phyloP scores from a whole-genome alignment of 2,888 invertebrate species.

The Myopa tessellatipennis region DNA sequence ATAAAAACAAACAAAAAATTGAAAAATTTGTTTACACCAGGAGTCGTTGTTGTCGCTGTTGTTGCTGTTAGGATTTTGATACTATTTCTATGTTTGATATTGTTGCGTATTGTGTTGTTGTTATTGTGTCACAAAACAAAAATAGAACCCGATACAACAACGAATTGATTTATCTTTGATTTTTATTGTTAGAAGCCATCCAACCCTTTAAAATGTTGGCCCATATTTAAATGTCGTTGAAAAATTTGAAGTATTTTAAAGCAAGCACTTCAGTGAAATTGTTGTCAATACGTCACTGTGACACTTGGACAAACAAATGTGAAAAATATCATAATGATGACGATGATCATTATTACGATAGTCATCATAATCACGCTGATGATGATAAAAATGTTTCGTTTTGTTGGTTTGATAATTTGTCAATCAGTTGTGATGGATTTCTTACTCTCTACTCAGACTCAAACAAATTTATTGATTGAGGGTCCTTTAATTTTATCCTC shows the following conservation, averaged over 20 bases:
- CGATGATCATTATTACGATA: too few relatives aligned
- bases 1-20: neutral
- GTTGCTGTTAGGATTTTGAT: neutral
- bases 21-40: slow-evolving; percentile 46
- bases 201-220: slow-evolving; percentile 28
- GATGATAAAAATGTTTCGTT: too few relatives aligned
- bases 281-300: slow-evolving; percentile 12
- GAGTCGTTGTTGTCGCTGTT: slow-evolving; percentile 16
- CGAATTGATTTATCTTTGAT: slow-evolving; percentile 35
- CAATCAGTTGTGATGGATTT: slow-evolving; percentile 15
- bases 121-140: slow-evolving; percentile 5
- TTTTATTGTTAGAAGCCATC: slow-evolving; percentile 31
- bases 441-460: neutral
- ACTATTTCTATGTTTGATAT: neutral
- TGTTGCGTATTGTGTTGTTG: slow-evolving; percentile 3
- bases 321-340: too few relatives aligned
- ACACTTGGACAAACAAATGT: slow-evolving; percentile 38
- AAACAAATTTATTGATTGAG: neutral
- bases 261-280: neutral
- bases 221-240: slow-evolving; percentile 23
- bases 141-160: neutral
- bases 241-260: neutral
- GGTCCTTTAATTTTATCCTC: neutral
- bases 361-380: too few relatives aligned
- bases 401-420: too few relatives aligned